phyloP scores from a whole-genome alignment of 1,140 invertebrate genomes.

The Lasioglossum albipes region DNA sequence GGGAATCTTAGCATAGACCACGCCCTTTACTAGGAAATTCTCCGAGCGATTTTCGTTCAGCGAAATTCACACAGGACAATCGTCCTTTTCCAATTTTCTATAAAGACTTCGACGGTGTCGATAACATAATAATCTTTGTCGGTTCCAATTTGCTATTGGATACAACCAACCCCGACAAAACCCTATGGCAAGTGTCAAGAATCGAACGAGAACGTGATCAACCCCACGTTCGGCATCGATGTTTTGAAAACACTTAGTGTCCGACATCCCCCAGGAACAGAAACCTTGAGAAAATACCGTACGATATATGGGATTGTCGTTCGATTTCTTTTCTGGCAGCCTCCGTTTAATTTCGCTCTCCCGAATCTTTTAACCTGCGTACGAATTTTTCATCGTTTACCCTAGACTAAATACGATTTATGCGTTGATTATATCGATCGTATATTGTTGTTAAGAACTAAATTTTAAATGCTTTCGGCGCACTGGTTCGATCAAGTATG shows the following conservation, averaged over 20 bases:
- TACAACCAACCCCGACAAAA: neutral
- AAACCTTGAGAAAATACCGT: neutral
- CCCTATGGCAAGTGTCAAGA: neutral
- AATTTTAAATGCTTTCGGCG: no score
- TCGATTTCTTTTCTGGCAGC: neutral
- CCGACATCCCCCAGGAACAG: neutral
- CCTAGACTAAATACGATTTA: no score
- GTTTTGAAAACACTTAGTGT: neutral
- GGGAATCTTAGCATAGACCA: constrained; percentile 11
- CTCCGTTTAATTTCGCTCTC: neutral
- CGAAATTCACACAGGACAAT: no score
- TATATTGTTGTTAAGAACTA: no score
- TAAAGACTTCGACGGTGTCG: no score
- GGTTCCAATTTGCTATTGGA: no score
- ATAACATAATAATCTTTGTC: no score
- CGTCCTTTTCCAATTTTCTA: no score
- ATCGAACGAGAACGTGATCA: neutral
- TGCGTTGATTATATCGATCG: no score
- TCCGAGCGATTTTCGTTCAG: neutral
- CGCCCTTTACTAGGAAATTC: constrained; percentile 5
- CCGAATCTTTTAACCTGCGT: no score
- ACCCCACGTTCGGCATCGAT: neutral
- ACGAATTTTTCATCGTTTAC: no score
- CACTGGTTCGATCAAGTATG: no score
- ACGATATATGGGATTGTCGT: neutral